Evolutionary conservation across 2,797 vertebrate genomes (phyloP).

Genomic region (Otolemur crassicaudatus): DNA sequence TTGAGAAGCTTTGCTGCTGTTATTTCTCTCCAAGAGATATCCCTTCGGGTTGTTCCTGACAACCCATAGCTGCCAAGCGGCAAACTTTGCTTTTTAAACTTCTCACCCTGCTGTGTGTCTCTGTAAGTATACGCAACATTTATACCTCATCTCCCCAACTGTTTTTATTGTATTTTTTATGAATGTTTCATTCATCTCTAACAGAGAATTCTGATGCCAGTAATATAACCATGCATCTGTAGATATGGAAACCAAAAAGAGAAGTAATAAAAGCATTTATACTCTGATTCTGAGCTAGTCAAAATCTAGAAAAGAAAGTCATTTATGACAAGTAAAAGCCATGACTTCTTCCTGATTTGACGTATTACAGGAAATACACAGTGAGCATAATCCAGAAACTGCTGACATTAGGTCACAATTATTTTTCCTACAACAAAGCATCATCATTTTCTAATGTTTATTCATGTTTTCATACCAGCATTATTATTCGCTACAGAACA

Average conservation of each 20-base stretch:
- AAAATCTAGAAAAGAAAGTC: background rate
- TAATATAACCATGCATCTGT: background rate
- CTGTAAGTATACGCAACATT: constrained; percentile 13
- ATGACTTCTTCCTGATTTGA: background rate
- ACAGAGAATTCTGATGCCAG: background rate
- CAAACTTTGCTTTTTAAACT: constrained; percentile 71
- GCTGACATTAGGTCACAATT: background rate
- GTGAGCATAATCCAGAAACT: background rate
- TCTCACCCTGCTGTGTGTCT: constrained; percentile 53
- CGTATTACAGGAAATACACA: background rate
- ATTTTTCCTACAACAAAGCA: background rate
- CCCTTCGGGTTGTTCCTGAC: background rate
- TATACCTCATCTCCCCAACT: constrained; percentile 33
- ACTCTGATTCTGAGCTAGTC: background rate
- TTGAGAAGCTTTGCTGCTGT: background rate
- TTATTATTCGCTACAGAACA: background rate
- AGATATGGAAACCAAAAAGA: background rate
- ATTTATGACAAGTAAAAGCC: background rate
- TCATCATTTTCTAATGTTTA: background rate
- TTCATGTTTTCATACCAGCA: background rate
- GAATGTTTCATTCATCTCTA: constrained; percentile 57
- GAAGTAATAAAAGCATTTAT: background rate
- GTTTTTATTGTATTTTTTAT: background rate
- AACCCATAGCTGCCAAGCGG: constrained; percentile 34
- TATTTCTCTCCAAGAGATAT: background rate